A percentile compares a stretch with the other conserved stretches of the same genome.
These are phyloP conservation scores for Corythornis cristatus DNA, from an alignment of 2,113 vertebrate species.

Conservation along the genomic window DNA sequence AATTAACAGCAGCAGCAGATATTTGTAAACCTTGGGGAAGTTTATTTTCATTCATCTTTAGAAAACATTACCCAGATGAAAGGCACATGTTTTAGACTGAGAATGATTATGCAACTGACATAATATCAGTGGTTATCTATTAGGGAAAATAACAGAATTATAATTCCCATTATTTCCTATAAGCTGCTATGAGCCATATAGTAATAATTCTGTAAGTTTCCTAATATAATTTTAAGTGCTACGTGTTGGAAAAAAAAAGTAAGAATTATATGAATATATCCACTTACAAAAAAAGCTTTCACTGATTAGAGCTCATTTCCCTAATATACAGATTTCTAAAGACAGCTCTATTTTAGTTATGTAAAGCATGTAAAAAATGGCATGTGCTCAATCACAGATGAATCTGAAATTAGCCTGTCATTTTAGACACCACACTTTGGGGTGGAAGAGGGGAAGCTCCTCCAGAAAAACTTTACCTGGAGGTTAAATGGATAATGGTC, in stretches of 20 bases:
- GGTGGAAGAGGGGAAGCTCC: constrained; percentile 27
- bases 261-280: constrained; percentile 63
- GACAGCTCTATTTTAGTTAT: constrained; percentile 83
- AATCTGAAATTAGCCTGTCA: constrained; percentile 82
- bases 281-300: constrained; percentile 67
- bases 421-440: constrained; percentile 66
- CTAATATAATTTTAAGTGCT: constrained; percentile 54
- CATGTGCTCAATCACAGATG: constrained; percentile 79
- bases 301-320: constrained; percentile 76
- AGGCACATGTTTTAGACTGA: neutral
- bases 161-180: constrained; percentile 49
- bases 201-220: constrained; percentile 36
- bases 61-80: constrained; percentile 32
- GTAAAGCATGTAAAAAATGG: constrained; percentile 78
- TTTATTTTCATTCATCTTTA: constrained; percentile 37
- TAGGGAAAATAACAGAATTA: constrained; percentile 49
- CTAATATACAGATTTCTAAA: constrained; percentile 76
- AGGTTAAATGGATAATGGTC: constrained; percentile 28
- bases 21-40: neutral
- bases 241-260: constrained; percentile 49
- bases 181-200: neutral
- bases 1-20: neutral
- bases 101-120: constrained; percentile 33
- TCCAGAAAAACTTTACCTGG: constrained; percentile 40
- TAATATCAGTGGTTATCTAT: constrained; percentile 56